Base-by-base conservation (phyloP, 2,113 vertebrate species). In the Aplodontia rufa region DNA sequence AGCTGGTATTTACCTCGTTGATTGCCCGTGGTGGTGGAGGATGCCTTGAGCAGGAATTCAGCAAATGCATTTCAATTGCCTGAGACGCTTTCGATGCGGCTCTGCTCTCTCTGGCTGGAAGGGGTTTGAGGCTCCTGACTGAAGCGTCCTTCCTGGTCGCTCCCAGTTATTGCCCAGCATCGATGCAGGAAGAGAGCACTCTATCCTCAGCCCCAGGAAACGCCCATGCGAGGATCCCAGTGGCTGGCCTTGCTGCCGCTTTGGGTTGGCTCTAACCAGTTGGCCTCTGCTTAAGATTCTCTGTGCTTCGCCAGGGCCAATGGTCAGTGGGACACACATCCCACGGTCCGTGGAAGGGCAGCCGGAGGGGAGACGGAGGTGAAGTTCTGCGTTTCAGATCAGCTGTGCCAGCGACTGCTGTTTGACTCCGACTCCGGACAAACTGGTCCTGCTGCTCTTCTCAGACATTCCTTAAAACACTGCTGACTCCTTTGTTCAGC, bases 401-500 rank as follows among this genome's bases (percentile, higher is more conserved):
- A 1, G 47, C 24, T 32, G 2, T 17, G 64, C 42, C 24, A 1
- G 14, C 13, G 35, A 32, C 10, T 40, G 42, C 58, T 26, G 2
- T 32, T 13, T 66, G 6, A 13, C 42, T 16, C 35, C 0, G 6
- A 13, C 42, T 16, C 35, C 0, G 68, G 37, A 45, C 58, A 58
- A 40, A 68, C 5, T 1, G 0, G 17, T 30, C 0, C 0, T 22
- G 22, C 58, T 22, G 3, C 7, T 74, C n/a, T 74, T 30, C 37
- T n/a, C 58, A 62, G 11, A 22, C 22, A 37, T 8, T 10, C 37
- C 53, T 40, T 13, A 8, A 7, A 19, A 14, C 9, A 2, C 0
- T 0, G 26, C 47, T 24, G 1, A 6, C 6, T 8, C 12, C 45
- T 69, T 28, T 2, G 14, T 37, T 12, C 66, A 4, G 3, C 13